phyloP scores from a whole-genome alignment of 1,140 invertebrate genomes.

The Trichonephila inaurata region DNA sequence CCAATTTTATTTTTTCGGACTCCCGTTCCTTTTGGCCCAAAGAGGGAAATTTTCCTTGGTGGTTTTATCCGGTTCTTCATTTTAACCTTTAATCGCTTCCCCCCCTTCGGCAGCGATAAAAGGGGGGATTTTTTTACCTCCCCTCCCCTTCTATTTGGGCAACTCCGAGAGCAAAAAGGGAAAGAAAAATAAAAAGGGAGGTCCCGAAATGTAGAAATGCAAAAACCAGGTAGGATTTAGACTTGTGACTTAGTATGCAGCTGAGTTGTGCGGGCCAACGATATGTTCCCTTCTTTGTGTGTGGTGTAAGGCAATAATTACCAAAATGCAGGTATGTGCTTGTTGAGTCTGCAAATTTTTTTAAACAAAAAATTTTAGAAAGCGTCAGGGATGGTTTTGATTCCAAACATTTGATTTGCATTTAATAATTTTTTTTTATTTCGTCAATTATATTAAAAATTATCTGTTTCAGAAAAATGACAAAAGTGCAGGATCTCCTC shows the following conservation, averaged over 20 bases:
- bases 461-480: too few relatives aligned
- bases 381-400: too few relatives aligned
- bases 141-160: not conserved
- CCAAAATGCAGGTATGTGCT: too few relatives aligned
- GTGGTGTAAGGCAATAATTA: not conserved
- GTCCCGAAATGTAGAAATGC: slow-evolving; percentile 2
- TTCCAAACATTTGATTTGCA: too few relatives aligned
- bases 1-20: slow-evolving; percentile 32
- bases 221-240: not conserved
- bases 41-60: slow-evolving; percentile 69
- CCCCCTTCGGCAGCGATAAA: not conserved
- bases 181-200: slow-evolving; percentile 30
- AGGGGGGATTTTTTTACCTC: slow-evolving; percentile 2
- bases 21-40: not conserved
- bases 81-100: slow-evolving; percentile 22
- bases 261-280: too few relatives aligned
- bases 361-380: too few relatives aligned
- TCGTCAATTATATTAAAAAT: too few relatives aligned
- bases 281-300: not conserved
- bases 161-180: not conserved
- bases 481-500: too few relatives aligned
- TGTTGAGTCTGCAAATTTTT: too few relatives aligned
- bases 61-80: slow-evolving; percentile 56
- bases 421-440: too few relatives aligned
- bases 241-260: not conserved